Base-by-base conservation (phyloP, 2,113 vertebrate genomes). In the Bothrops jararaca region DNA sequence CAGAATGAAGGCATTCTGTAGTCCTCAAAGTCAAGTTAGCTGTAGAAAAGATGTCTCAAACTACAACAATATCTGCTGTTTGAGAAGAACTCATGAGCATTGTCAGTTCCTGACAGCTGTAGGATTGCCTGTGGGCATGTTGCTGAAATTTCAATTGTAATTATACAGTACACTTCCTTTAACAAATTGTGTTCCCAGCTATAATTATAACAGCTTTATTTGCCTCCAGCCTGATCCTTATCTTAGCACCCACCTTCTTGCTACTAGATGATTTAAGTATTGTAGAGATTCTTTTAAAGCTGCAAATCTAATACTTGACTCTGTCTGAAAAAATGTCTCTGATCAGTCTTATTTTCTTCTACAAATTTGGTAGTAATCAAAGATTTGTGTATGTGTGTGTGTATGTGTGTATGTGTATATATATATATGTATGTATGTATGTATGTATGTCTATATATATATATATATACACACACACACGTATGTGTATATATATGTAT, bases 121-220 rank as follows among this genome's bases (percentile, higher is more conserved):
- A 95, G 97, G 95, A 97, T 97, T 97, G 97, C 97, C 98, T 97
- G 97, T 97, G 96, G 97, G 97, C 97, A 98, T 98, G 95, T 97
- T 97, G 96, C 97, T 98, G 97, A 97, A 98, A 97, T 98, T 98
- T 97, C 97, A 97, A 97, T 97, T 98, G 96, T 98, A 98, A 98
- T 98, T 98, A 98, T 97, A 97, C 97, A 98, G 96, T 98, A 98
- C 97, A 97, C 97, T 98, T 98, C 97, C 97, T 97, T 97, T 97
- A 97, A 97, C 97, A 97, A 97, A 97, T 97, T 98, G 92, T 97
- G 96, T 98, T 98, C 96, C 95, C 94, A 92, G 92, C 97, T 97
- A 95, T 97, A 98, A 98, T 98, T 98, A 97, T 95, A 97, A 97
- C 96, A 96, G 96, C 96, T 97, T 96, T 97, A 97, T 97, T 97